phyloP scores from a whole-genome alignment of 2,113 vertebrate species.

The Rafetus swinhoei region DNA sequence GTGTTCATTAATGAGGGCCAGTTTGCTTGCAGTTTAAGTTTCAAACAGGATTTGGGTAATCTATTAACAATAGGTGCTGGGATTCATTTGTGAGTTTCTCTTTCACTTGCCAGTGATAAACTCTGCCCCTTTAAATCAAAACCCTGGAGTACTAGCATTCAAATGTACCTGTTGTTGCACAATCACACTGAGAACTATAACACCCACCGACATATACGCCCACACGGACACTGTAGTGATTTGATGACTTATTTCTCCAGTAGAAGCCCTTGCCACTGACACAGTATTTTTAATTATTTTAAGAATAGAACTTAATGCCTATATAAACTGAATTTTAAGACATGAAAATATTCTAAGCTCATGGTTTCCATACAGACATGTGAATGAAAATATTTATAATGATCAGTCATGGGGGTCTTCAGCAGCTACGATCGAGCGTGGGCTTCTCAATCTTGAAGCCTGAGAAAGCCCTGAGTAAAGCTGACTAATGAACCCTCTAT shows the following conservation, averaged over 20 bases:
- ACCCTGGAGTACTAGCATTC: conserved; percentile 3
- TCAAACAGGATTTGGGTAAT: conserved; percentile 24
- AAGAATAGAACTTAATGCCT: neutral
- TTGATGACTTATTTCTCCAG: neutral
- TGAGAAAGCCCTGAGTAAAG: neutral
- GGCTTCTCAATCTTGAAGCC: neutral
- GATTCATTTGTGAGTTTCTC: neutral
- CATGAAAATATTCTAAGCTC: neutral
- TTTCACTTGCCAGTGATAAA: neutral
- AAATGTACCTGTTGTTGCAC: neutral
- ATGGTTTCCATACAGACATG: neutral
- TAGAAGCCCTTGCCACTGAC: neutral
- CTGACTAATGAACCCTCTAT: neutral
- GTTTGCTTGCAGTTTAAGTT: neutral
- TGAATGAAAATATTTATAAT: neutral
- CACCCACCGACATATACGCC: neutral
- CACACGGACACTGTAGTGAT: neutral
- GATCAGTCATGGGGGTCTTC: too few species aligned
- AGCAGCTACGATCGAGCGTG: neutral
- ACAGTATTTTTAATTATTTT: neutral
- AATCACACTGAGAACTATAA: neutral
- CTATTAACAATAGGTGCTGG: neutral
- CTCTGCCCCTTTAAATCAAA: neutral
- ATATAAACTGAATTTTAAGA: neutral
- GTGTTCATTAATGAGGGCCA: neutral